A percentile compares a stretch with the other conserved stretches of the same genome.
Evolutionary conservation across 2,888 invertebrate species (phyloP).

Genomic region (Dinocampus coccinellae): DNA sequence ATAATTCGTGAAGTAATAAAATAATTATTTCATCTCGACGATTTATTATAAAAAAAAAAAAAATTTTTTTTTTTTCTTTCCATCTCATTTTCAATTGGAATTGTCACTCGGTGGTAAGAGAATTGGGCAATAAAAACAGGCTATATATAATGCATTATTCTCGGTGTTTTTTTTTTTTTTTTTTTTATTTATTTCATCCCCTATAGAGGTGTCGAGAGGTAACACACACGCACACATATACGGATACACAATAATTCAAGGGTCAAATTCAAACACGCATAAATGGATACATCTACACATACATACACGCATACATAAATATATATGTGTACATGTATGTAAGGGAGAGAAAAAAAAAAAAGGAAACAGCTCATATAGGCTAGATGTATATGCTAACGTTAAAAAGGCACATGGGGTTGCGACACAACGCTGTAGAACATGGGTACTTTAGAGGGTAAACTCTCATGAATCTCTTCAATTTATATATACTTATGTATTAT

Average conservation of each 20-base stretch:
- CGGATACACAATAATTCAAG: conserved; percentile 53
- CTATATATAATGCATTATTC: conserved; percentile 1
- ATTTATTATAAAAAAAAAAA: no score
- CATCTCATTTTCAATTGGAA: no score
- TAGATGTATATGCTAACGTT: conserved; percentile 38
- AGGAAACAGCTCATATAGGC: conserved; percentile 42
- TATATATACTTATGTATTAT: background rate
- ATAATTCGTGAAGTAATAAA: background rate
- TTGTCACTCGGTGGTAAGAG: background rate
- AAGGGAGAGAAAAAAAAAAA: conserved; percentile 50
- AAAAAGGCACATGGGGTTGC: conserved; percentile 19
- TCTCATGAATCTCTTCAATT: conserved; percentile 35
- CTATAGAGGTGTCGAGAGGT: conserved; percentile 60
- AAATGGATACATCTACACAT: background rate
- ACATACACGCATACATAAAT: background rate
- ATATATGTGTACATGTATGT: background rate
- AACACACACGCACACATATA: conserved; percentile 51
- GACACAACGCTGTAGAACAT: conserved; percentile 30
- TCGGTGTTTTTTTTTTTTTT: background rate
- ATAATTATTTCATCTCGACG: background rate
- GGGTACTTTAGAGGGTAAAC: conserved; percentile 34
- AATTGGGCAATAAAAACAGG: background rate
- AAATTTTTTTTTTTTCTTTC: background rate
- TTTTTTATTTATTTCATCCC: no score
- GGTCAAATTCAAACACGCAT: conserved; percentile 63